Base-by-base conservation (phyloP, 1,140 invertebrate genomes). In the Bombus cullumanus region DNA sequence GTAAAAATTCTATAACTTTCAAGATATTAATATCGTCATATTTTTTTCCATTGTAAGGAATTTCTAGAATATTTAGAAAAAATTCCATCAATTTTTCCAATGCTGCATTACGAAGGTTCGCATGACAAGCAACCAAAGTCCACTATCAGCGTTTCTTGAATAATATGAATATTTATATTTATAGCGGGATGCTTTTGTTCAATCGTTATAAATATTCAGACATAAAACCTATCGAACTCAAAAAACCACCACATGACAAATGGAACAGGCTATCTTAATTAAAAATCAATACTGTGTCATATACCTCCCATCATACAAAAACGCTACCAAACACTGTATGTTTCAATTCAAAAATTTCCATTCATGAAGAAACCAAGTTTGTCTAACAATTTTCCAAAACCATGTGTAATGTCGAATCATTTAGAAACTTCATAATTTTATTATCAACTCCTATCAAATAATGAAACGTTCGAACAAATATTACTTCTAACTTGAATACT, bases 141-240 rank as follows among this genome's bases (percentile, higher is more conserved):
- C 31, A n/a, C 57, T 47, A 34, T 9, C 74, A 13, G n/a, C n/a
- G 41, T 75, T 86, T 25, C 59, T 86, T 75, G 53, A 75, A 75
- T 64, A n/a, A 31, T 75, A 86, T 82, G 71, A 82, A 85, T 74
- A 85, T 81, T 74, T 80, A 81, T 85, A 57, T 74, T 73, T 66
- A 81, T 43, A 66, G 22, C 15, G 15, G 22, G 72, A 81, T 75
- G 71, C 59, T 62, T 66, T 69, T 12, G n/a, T 69, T 59, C 59
- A 82, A 71, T 71, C 82, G 64, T 53, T 37, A 84, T 84, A 84
- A 84, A 84, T 84, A 84, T 84, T 84, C 82, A 84, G 59, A 31
- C 25, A 53, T 9, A 62, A 12, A 47, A 59, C 57, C 75, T 72
- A 72, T 82, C 62, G 59, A 57, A 28, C 22, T 15, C 8, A 25